Evolutionary conservation across 2,113 vertebrate genomes (phyloP).

Genomic region (Morone chrysops): DNA sequence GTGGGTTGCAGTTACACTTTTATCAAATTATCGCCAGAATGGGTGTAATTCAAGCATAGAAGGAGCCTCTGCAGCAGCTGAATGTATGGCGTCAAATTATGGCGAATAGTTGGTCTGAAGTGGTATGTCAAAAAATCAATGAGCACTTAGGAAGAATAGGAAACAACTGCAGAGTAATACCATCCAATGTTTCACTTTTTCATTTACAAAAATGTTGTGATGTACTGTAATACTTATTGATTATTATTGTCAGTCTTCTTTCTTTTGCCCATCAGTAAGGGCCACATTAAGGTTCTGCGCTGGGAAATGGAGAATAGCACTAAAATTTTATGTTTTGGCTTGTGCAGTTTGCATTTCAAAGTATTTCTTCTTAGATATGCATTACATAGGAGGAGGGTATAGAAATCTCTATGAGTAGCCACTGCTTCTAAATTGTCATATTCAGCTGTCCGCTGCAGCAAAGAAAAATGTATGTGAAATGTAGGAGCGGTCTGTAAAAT

Average conservation of each 20-base stretch:
- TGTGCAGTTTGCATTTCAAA: not conserved
- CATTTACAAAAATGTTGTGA: not conserved
- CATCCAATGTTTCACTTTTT: not conserved
- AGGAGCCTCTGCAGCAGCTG: not conserved
- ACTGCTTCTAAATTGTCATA: no score
- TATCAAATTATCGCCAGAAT: slow-evolving; percentile 15
- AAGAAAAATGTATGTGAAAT: no score
- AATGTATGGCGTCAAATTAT: not conserved
- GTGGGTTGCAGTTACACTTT: not conserved
- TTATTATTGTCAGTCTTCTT: not conserved
- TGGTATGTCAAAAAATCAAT: not conserved
- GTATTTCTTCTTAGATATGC: not conserved
- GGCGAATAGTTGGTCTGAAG: not conserved
- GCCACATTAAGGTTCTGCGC: no score
- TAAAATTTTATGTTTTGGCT: not conserved
- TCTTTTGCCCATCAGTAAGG: no score
- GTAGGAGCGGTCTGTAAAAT: no score
- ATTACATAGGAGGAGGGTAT: not conserved
- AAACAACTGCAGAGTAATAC: not conserved
- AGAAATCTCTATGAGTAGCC: not conserved
- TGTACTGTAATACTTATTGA: not conserved
- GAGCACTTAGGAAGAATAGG: not conserved
- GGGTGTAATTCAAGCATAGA: slow-evolving; percentile 28
- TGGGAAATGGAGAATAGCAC: no score
- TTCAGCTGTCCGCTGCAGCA: no score